Percentiles rank a stretch among this genome's conserved stretches.
Conservation (phyloP, 2,797 vertebrate genomes). For the Myotis planiceps region DNA sequence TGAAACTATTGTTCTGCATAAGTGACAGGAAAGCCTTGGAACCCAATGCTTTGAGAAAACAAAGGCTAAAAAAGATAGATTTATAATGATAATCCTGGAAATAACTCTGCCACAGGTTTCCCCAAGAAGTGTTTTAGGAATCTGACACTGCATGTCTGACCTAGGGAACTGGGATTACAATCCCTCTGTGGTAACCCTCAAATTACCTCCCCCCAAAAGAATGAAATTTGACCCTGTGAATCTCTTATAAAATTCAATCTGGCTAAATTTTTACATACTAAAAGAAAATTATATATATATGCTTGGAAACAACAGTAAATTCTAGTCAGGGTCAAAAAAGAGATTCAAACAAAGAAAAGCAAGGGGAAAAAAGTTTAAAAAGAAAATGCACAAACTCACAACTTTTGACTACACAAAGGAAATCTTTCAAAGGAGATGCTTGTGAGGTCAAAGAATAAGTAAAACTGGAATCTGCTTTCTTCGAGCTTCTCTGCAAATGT, state of each 20-base stretch:
- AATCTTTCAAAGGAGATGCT: neutral
- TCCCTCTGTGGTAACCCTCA: neutral
- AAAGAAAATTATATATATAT: neutral
- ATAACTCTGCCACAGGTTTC: neutral
- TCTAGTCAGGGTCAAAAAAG: neutral
- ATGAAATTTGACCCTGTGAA: neutral
- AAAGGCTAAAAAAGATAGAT: conserved; percentile 30
- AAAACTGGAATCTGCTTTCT: neutral
- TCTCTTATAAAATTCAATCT: conserved; percentile 26
- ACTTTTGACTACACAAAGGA: neutral
- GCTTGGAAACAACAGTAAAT: conserved; percentile 30
- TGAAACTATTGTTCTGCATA: conserved; percentile 22
- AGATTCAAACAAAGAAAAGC: neutral
- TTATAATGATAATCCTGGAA: neutral
- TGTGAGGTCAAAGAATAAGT: neutral
- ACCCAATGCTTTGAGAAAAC: neutral
- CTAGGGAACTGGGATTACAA: neutral
- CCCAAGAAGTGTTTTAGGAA: conserved; percentile 16
- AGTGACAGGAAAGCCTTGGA: neutral
- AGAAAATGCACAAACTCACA: neutral
- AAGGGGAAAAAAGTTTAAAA: neutral
- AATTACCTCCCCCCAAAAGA: neutral
- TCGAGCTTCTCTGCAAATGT: neutral
- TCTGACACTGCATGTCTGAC: neutral
- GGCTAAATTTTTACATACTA: neutral